Conservation (phyloP, 2,888 invertebrate genomes). For the Hydroisotoma schaefferi region DNA sequence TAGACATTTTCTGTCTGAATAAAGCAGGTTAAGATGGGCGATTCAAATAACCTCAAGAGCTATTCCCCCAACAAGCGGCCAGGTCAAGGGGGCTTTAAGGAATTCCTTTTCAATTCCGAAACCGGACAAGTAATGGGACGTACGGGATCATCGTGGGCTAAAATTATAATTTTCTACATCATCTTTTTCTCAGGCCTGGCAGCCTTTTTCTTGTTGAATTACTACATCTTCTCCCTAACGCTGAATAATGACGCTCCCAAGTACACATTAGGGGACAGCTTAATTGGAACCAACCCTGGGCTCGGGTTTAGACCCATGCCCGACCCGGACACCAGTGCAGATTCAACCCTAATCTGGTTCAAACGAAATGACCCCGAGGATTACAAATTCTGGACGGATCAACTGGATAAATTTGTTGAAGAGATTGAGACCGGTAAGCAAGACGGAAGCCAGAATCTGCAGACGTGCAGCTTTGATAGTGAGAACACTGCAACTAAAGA, state of each 20-base stretch:
- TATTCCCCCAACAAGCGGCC: background rate
- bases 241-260: slow-evolving; percentile 79
- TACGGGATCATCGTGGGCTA: slow-evolving; percentile 89
- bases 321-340: slow-evolving; percentile 76
- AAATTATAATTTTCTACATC: slow-evolving; percentile 92
- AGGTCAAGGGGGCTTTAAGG: slow-evolving; percentile 34
- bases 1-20: background rate
- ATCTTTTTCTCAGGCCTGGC: slow-evolving; percentile 89
- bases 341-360: slow-evolving; percentile 96
- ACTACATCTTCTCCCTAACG: slow-evolving; percentile 92
- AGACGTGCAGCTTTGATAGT: slow-evolving; percentile 62
- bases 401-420: slow-evolving; percentile 70
- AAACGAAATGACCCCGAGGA: slow-evolving; percentile 62
- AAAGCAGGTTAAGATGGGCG: too few relatives aligned
- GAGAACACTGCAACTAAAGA: slow-evolving; percentile 20
- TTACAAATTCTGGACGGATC: slow-evolving; percentile 73
- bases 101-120: slow-evolving; percentile 86
- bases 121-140: slow-evolving; percentile 86
- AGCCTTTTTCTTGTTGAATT: slow-evolving; percentile 91
- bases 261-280: slow-evolving; percentile 79
- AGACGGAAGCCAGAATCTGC: slow-evolving; percentile 17
- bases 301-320: slow-evolving; percentile 96
- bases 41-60: slow-evolving; percentile 5
- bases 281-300: slow-evolving; percentile 90
- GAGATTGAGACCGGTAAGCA: slow-evolving; percentile 68